phyloP scores from a whole-genome alignment of 2,113 vertebrate genomes.

The Arenaria interpres region DNA sequence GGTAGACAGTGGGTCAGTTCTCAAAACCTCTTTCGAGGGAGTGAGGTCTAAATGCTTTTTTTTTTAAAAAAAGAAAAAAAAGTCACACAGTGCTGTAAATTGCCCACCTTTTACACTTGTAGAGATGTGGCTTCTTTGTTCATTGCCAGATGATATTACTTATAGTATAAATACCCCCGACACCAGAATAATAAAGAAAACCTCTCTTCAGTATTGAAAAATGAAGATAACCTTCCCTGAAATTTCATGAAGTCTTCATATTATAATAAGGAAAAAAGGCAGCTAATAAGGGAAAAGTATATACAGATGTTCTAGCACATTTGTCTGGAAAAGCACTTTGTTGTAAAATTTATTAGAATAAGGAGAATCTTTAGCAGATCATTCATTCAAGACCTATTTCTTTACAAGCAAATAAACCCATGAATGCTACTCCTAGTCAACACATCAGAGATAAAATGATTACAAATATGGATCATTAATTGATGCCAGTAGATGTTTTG shows the following conservation, averaged over 20 bases:
- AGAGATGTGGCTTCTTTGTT: not conserved
- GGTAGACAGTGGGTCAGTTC: slow-evolving; percentile 9
- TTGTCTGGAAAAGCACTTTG: not conserved
- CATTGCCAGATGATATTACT: too few species aligned
- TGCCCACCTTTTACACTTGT: not conserved
- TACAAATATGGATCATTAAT: not conserved
- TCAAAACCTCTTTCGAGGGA: slow-evolving; percentile 40
- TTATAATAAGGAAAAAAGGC: not conserved
- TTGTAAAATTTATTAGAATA: not conserved
- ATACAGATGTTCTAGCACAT: not conserved
- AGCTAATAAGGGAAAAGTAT: not conserved
- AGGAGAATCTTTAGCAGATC: not conserved
- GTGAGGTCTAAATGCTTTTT: not conserved
- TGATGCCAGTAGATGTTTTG: not conserved
- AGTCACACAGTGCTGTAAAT: not conserved
- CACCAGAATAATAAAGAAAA: not conserved
- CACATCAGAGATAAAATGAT: not conserved
- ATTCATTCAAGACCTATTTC: not conserved
- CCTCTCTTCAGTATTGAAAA: not conserved
- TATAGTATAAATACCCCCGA: not conserved
- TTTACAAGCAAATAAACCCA: not conserved
- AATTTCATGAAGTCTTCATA: not conserved
- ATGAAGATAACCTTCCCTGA: not conserved
- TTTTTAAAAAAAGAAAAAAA: slow-evolving; percentile 43
- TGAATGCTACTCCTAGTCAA: not conserved